phyloP scores from a whole-genome alignment of 2,797 vertebrate species.

The Syngnathus acus region DNA sequence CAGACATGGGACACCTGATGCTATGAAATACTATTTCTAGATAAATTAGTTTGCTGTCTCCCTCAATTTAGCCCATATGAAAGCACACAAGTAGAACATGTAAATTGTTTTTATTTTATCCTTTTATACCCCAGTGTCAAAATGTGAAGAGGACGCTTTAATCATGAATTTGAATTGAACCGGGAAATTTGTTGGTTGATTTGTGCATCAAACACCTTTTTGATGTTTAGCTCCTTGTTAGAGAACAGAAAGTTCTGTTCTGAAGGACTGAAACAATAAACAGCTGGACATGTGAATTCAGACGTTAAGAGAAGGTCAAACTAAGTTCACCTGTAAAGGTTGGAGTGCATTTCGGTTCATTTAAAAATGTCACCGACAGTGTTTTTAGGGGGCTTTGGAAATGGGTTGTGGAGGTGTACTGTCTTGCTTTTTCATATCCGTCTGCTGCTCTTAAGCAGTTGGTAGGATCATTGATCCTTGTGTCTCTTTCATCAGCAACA shows the following conservation, averaged over 20 bases:
- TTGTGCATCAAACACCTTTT: background rate
- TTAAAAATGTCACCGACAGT: background rate
- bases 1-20: conserved; percentile 34
- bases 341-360: background rate
- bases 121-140: background rate
- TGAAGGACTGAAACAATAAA: background rate
- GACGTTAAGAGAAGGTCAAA: background rate
- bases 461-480: conserved; percentile 29
- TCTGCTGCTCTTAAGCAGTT: too few species aligned
- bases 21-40: background rate
- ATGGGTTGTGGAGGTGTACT: too few species aligned
- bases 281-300: background rate
- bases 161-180: background rate
- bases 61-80: background rate
- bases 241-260: background rate
- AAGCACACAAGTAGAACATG: too few species aligned
- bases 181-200: background rate
- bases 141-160: background rate
- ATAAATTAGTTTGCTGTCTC: background rate
- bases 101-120: too few species aligned
- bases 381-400: too few species aligned
- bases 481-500: conserved; percentile 36
- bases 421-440: too few species aligned
- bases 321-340: background rate
- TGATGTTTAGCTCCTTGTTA: background rate